phyloP scores from a whole-genome alignment of 2,888 invertebrate genomes.

The Temnothorax rugatulus region DNA sequence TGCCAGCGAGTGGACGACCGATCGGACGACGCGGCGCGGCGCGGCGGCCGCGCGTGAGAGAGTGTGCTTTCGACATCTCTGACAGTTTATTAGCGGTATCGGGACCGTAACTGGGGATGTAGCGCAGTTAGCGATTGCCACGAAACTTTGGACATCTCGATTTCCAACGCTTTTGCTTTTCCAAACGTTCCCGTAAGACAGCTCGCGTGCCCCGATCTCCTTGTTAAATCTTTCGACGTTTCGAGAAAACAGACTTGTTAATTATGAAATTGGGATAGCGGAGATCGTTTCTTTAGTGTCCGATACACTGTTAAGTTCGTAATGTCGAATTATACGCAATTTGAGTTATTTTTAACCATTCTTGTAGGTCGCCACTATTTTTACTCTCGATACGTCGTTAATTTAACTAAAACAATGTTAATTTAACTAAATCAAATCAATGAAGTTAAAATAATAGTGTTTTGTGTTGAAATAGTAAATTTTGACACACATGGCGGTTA shows the following conservation, averaged over 20 bases:
- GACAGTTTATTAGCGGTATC: conserved; percentile 44
- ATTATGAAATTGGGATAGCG: not conserved
- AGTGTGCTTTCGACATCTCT: conserved; percentile 39
- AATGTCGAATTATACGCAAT: no score
- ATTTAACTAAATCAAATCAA: no score
- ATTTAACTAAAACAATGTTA: no score
- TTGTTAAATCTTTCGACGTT: not conserved
- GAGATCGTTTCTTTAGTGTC: not conserved
- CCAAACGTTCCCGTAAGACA: not conserved
- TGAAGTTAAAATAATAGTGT: no score
- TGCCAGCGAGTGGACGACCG: conserved; percentile 6
- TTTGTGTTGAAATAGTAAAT: no score
- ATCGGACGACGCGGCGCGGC: not conserved
- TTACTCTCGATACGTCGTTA: no score
- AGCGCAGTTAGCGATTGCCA: not conserved
- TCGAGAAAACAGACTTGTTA: not conserved
- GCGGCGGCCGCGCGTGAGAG: not conserved
- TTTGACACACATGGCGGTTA: no score
- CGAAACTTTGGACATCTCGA: conserved; percentile 36
- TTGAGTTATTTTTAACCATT: no score
- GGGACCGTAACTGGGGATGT: conserved; percentile 12
- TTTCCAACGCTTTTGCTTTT: not conserved
- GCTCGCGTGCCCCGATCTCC: not conserved
- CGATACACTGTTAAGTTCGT: no score
- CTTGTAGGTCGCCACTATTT: no score